Conservation (phyloP, 2,113 vertebrate genomes). For the Brachyhypopomus occidentalis region DNA sequence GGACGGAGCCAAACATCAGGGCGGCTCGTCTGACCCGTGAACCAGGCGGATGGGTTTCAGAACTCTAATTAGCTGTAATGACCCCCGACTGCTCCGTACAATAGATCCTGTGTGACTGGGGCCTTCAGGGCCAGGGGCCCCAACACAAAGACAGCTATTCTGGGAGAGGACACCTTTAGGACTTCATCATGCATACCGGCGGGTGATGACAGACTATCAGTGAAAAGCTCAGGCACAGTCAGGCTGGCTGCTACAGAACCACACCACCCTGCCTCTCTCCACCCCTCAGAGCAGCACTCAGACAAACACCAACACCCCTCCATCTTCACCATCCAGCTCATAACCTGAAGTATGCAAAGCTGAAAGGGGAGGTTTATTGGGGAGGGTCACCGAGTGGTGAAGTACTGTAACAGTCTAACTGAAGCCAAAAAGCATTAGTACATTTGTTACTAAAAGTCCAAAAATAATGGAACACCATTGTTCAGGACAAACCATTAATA, state of each 20-base stretch:
- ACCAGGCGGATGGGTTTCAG: constrained; percentile 58
- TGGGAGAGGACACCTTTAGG: constrained; percentile 62
- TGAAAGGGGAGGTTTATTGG: neutral
- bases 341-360: constrained; percentile 52
- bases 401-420: neutral
- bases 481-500: neutral
- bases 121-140: constrained; percentile 57
- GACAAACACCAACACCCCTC: neutral
- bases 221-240: constrained; percentile 60
- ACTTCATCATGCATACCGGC: constrained; percentile 51
- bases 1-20: constrained; percentile 20
- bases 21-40: constrained; percentile 2
- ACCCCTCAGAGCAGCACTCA: constrained; percentile 16
- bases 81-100: constrained; percentile 63
- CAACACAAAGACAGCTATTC: constrained; percentile 73
- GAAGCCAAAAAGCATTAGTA: neutral
- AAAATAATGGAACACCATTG: neutral
- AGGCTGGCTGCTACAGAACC: constrained; percentile 59
- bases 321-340: constrained; percentile 51
- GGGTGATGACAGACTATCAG: constrained; percentile 63
- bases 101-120: constrained; percentile 65
- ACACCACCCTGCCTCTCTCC: neutral
- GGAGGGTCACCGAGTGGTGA: neutral
- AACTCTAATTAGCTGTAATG: constrained; percentile 62
- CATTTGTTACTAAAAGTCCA: neutral